Base-by-base conservation (phyloP, 2,888 invertebrate genomes). In the Drosophila austrosaltans region DNA sequence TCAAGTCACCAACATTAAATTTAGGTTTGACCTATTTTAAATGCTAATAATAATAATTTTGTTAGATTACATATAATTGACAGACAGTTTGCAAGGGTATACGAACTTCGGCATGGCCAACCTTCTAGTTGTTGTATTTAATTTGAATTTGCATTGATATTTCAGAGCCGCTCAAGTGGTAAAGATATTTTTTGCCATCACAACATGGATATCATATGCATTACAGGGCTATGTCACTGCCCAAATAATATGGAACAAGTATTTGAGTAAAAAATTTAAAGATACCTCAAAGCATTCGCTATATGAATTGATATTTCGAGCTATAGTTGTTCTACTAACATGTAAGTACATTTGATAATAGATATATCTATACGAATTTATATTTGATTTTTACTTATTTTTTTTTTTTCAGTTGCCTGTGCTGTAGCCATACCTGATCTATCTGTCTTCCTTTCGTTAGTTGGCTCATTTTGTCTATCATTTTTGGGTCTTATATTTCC, bases 181-280 rank as follows among this genome's bases (percentile, higher is more conserved):
- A 0, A 96, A 97, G 89, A 82, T 96, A 36, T 96, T 97, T 95
- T 97, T 97, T 68, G 97, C 97, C 0, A 92, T 96, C 0, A 96
- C 97, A 20, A 97, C 99, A 58, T 98, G 98, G 94, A 95, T 99
- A 83, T 97, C 98, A 0, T 99, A 99, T 93, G 96, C 97, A 40
- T 94, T 99, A n/a, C 99, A 99, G 92, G 98, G 99, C 92, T 99
- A 99, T 93, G 99, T 99, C 3, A 98, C 99, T 0, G 96, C 98
- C 94, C 97, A 97, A 87, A 98, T 99, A 70, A 96, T 99, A 77
- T 98, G 98, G 97, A 78, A 90, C 63, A 92, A 92, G 42, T 93
- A 93, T 67, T 79, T 93, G 53, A 92, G 92, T 53, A 98, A 97
- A 82, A 95, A 95, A 78, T 92, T 96, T 10, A 95, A 96, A 77